A percentile compares a stretch with the other conserved stretches of the same genome.
These are phyloP conservation scores for Reticulitermes speratus DNA, from an alignment of 1,140 invertebrate species.

Conservation along the genomic window DNA sequence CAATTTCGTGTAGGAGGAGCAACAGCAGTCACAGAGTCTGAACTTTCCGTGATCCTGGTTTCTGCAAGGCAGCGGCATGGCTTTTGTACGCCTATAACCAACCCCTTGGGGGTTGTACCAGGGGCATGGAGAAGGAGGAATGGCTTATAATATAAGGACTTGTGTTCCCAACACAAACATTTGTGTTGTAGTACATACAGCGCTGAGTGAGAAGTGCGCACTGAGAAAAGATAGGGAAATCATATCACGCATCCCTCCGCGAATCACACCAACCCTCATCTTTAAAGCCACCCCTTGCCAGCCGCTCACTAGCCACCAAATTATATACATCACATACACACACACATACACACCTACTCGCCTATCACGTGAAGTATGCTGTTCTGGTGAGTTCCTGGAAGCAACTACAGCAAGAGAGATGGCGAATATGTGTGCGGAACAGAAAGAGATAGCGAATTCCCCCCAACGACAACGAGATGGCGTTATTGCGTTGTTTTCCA, in stretches of 20 bases:
- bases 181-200: background rate
- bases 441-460: background rate
- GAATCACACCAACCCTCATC: background rate
- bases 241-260: background rate
- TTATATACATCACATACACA: background rate
- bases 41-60: background rate
- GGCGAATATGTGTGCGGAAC: background rate
- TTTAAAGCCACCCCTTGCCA: background rate
- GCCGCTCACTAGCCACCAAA: background rate
- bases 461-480: background rate
- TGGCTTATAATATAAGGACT: background rate
- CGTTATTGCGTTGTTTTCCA: background rate
- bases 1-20: background rate
- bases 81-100: constrained; percentile 18
- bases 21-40: background rate
- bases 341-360: background rate
- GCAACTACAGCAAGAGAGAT: background rate
- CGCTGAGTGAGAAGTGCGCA: background rate
- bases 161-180: background rate
- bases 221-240: background rate
- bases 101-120: background rate
- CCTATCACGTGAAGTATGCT: background rate
- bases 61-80: background rate
- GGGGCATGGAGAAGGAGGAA: background rate
- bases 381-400: background rate